Evolutionary conservation across 1,140 invertebrate genomes (phyloP).

Genomic region (Lordiphosa collinella): DNA sequence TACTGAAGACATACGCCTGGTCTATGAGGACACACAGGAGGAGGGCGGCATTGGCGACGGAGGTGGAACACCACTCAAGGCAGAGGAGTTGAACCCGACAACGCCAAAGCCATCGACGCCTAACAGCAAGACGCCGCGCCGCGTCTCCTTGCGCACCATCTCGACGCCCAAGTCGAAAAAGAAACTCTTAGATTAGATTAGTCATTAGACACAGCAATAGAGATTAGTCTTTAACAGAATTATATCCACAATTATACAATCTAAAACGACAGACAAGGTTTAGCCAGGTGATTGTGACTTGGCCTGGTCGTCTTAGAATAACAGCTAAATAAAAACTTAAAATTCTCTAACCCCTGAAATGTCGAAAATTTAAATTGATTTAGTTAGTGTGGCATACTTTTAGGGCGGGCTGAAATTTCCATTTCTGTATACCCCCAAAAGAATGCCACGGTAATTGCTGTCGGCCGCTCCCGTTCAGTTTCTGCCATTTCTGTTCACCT

Average conservation of each 20-base stretch:
- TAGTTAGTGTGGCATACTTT: too few species aligned
- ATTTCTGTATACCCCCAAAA: too few species aligned
- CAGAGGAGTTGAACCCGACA: conserved; percentile 5
- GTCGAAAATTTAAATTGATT: too few species aligned
- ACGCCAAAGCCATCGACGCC: conserved; percentile 47
- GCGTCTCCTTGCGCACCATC: conserved; percentile 86
- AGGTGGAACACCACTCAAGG: conserved; percentile 14
- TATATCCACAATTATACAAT: conserved; percentile 16
- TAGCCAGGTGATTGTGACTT: background rate
- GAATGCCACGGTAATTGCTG: too few species aligned
- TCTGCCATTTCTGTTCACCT: too few species aligned
- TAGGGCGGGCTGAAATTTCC: too few species aligned
- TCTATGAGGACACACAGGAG: conserved; percentile 82
- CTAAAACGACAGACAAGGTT: conserved; percentile 13
- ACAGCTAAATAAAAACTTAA: too few species aligned
- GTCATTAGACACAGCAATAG: conserved; percentile 29
- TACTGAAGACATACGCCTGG: conserved; percentile 85
- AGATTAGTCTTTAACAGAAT: conserved; percentile 28
- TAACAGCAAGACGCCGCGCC: conserved; percentile 82
- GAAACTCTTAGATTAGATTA: conserved; percentile 78
- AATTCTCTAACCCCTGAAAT: too few species aligned
- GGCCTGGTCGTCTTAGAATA: too few species aligned
- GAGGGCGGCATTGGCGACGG: conserved; percentile 26
- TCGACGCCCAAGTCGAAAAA: conserved; percentile 87
- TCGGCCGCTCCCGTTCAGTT: too few species aligned